Conservation (phyloP, 2,113 vertebrate species). For the Mustela lutreola region DNA sequence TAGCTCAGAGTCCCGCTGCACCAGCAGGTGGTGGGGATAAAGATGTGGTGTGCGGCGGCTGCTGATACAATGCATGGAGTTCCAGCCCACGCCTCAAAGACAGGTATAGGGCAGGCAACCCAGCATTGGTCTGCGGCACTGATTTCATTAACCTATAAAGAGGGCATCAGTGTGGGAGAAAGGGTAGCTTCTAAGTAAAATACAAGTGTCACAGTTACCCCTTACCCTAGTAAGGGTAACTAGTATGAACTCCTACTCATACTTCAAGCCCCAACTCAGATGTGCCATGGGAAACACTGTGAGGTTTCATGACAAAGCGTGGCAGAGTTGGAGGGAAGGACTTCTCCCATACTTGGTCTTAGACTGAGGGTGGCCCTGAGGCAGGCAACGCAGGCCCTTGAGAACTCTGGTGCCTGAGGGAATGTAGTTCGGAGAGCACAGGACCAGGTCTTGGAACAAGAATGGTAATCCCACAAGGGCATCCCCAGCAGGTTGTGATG, state of each 20-base stretch:
- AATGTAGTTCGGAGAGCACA: background rate
- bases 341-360: background rate
- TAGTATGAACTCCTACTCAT: background rate
- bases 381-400: background rate
- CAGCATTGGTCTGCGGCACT: background rate
- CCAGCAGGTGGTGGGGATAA: background rate
- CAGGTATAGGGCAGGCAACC: background rate
- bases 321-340: background rate
- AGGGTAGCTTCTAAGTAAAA: background rate
- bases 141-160: background rate
- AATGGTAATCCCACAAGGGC: background rate
- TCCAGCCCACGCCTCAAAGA: background rate
- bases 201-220: background rate
- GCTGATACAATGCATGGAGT: background rate
- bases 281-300: background rate
- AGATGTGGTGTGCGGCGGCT: background rate
- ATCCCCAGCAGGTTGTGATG: background rate
- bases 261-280: constrained; percentile 4
- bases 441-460: background rate
- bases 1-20: background rate
- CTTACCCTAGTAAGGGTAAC: background rate
- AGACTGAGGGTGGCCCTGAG: background rate
- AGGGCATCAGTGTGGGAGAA: background rate
- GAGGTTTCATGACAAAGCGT: background rate
- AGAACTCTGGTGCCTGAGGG: background rate